A percentile compares a stretch with the other conserved stretches of the same genome.
Conservation (phyloP, 2,113 vertebrate genomes). For the Myotis davidii region DNA sequence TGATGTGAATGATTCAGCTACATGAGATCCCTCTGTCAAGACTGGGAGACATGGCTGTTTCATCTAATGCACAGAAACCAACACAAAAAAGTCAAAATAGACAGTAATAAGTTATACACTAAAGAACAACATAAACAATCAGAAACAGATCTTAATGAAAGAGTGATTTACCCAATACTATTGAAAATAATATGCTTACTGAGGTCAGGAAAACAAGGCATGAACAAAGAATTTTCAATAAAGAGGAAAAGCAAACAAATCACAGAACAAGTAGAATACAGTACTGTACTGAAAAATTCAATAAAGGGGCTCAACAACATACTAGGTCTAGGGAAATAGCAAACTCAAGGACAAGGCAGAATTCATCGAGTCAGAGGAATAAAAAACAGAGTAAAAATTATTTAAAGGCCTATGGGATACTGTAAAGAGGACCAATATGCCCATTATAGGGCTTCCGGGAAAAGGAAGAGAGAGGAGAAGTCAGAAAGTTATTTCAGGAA, state of each 20-base stretch:
- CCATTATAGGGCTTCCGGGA: not conserved
- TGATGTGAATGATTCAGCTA: no score
- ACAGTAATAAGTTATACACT: not conserved
- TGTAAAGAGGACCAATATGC: not conserved
- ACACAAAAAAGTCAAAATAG: not conserved
- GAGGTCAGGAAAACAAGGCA: not conserved
- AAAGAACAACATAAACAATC: not conserved
- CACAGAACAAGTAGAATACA: not conserved
- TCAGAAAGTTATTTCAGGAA: not conserved
- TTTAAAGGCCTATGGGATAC: not conserved
- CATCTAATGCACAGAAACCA: not conserved
- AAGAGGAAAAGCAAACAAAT: not conserved
- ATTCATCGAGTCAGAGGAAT: not conserved
- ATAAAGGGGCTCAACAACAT: not conserved
- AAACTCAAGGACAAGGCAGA: not conserved
- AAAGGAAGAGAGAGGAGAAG: no score
- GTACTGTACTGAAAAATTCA: not conserved
- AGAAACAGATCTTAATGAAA: not conserved
- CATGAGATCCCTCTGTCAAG: no score
- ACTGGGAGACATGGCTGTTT: not conserved
- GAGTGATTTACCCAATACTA: not conserved
- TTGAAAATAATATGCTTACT: not conserved
- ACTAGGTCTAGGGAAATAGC: not conserved
- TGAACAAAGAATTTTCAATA: not conserved
- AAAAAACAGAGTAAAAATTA: not conserved